Conservation (phyloP, 2,797 vertebrate species). For the Eulemur rubriventer region DNA sequence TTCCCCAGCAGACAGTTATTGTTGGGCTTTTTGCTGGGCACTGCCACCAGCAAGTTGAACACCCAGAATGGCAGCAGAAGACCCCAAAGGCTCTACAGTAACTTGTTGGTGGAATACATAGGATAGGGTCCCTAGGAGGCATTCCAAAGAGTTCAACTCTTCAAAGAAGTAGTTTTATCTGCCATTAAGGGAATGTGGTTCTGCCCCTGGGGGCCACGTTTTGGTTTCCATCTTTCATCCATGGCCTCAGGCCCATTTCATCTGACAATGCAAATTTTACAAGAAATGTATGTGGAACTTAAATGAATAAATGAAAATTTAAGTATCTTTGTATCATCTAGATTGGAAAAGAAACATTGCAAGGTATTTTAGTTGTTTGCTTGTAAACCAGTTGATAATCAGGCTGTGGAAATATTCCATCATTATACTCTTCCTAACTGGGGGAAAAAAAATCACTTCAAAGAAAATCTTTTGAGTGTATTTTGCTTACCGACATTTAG, state of each 20-base stretch:
- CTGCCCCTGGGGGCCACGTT: background rate
- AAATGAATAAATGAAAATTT: conserved; percentile 37
- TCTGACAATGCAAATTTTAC: background rate
- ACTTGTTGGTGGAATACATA: background rate
- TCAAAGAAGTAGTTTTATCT: background rate
- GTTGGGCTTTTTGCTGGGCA: background rate
- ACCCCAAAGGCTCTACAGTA: background rate
- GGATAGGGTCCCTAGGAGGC: background rate
- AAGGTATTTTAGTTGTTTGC: conserved; percentile 37
- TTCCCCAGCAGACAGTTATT: background rate
- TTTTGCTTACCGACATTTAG: conserved; percentile 68
- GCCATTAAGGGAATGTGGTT: background rate
- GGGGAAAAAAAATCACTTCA: conserved; percentile 45
- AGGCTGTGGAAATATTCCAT: conserved; percentile 38
- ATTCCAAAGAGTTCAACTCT: background rate
- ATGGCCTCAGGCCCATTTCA: background rate
- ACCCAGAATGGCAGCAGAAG: background rate
- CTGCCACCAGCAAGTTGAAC: background rate
- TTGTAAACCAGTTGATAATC: conserved; percentile 7
- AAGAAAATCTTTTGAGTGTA: conserved; percentile 33
- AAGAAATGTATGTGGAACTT: conserved; percentile 17
- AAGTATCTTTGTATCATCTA: background rate
- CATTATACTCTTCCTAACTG: conserved; percentile 35
- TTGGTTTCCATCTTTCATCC: background rate
- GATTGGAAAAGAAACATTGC: conserved; percentile 4